A percentile compares a stretch with the other conserved stretches of the same genome.
phyloP scores from a whole-genome alignment of 2,888 invertebrate genomes.

The Micoletzkya japonica region DNA sequence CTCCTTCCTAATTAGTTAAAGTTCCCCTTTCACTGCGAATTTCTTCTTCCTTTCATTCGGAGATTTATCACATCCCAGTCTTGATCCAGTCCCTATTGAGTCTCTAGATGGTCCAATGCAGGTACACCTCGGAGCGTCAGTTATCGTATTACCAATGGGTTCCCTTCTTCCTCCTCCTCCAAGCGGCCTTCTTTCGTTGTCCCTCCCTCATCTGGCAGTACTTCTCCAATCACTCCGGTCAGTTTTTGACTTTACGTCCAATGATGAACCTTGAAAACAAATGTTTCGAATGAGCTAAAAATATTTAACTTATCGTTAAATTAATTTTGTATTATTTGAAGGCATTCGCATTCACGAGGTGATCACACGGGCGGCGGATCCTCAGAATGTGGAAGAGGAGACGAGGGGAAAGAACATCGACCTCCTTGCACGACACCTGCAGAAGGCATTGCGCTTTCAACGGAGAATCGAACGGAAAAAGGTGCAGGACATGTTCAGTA shows the following conservation, averaged over 20 bases:
- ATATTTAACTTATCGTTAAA: not conserved
- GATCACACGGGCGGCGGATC: conserved; percentile 56
- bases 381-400: conserved; percentile 48
- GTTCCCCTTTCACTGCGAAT: no score
- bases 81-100: no score
- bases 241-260: conserved; percentile 16
- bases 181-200: conserved; percentile 58
- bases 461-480: conserved; percentile 42
- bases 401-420: conserved; percentile 40
- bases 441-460: conserved; percentile 55
- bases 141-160: conserved; percentile 62
- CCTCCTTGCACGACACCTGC: conserved; percentile 51
- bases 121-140: conserved; percentile 50
- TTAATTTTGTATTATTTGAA: conserved; percentile 26
- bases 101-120: conserved; percentile 15
- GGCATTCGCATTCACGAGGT: conserved; percentile 61
- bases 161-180: conserved; percentile 59
- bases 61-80: no score
- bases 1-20: no score
- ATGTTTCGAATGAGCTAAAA: not conserved
- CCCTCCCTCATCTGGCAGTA: conserved; percentile 59
- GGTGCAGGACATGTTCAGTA: not conserved
- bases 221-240: conserved; percentile 57
- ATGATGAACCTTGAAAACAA: not conserved
- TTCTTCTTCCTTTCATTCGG: no score